Evolutionary conservation across 2,888 invertebrate genomes (phyloP).

Genomic region (Mesorhabditis spiculigera): DNA sequence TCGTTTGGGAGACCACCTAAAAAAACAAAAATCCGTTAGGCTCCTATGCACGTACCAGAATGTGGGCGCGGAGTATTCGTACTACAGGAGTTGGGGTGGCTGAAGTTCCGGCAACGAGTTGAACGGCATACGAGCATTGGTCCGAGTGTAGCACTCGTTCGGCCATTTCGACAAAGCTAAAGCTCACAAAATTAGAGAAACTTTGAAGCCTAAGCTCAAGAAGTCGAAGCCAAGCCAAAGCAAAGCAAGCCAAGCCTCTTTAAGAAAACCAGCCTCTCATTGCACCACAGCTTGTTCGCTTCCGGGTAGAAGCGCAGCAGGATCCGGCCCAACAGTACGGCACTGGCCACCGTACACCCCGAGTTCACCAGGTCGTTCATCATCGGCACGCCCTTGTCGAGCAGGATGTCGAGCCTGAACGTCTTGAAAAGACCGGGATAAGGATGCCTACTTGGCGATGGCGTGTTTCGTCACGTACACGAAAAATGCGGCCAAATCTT

Average conservation of each 20-base stretch:
- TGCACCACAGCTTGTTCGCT: no score
- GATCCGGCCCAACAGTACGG: slow-evolving; percentile 24
- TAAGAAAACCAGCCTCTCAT: background rate
- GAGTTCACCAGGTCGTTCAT: slow-evolving; percentile 29
- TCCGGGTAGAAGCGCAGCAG: slow-evolving; percentile 12
- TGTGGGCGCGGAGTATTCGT: slow-evolving; percentile 39
- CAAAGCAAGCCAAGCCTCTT: no score
- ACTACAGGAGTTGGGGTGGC: slow-evolving; percentile 49
- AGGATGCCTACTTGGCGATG: slow-evolving; percentile 30
- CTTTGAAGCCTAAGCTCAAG: background rate
- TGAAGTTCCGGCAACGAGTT: slow-evolving; percentile 47
- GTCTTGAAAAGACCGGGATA: background rate
- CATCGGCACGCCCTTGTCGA: slow-evolving; percentile 27
- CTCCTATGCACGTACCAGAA: slow-evolving; percentile 31
- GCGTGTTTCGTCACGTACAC: slow-evolving; percentile 43
- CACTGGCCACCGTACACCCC: slow-evolving; percentile 32
- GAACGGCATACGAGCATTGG: slow-evolving; percentile 46
- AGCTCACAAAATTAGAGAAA: slow-evolving; percentile 7
- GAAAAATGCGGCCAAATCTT: slow-evolving; percentile 51
- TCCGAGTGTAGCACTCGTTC: slow-evolving; percentile 51
- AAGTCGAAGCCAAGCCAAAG: no score
- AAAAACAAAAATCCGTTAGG: slow-evolving; percentile 4
- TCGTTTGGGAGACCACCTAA: background rate
- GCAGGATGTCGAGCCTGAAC: slow-evolving; percentile 19
- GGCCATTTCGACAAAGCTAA: slow-evolving; percentile 45